Evolutionary conservation across 2,113 vertebrate species (phyloP).

Genomic region (Malaclemys terrapin): DNA sequence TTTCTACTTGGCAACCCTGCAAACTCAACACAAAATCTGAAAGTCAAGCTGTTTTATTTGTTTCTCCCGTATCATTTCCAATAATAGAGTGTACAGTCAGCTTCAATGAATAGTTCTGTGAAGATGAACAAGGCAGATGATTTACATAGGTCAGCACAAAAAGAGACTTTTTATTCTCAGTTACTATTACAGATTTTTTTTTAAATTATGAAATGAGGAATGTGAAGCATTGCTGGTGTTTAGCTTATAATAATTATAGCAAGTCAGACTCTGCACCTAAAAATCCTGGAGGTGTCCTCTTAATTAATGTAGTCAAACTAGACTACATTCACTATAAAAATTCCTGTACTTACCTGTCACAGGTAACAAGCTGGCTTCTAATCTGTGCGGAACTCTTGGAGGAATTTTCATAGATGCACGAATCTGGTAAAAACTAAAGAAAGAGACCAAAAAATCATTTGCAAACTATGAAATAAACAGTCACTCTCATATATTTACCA

Average conservation of each 20-base stretch:
- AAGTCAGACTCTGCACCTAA: not conserved
- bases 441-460: constrained; percentile 61
- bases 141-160: not conserved
- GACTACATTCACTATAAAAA: not conserved
- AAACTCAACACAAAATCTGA: not conserved
- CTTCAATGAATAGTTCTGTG: not conserved
- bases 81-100: not conserved
- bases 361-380: constrained; percentile 94
- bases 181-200: not conserved
- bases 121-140: not conserved
- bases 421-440: constrained; percentile 95
- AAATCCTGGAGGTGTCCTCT: not conserved
- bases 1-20: not conserved
- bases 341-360: constrained; percentile 85
- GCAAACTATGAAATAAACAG: not conserved
- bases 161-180: not conserved
- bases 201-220: not conserved
- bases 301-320: not conserved
- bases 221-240: not conserved
- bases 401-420: constrained; percentile 94
- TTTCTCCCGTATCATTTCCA: not conserved
- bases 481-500: not conserved
- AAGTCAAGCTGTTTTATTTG: not conserved
- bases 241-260: not conserved
- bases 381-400: constrained; percentile 92